These are phyloP conservation scores for Beris chalybata DNA, from an alignment of 2,888 invertebrate species.

Conservation along the genomic window DNA sequence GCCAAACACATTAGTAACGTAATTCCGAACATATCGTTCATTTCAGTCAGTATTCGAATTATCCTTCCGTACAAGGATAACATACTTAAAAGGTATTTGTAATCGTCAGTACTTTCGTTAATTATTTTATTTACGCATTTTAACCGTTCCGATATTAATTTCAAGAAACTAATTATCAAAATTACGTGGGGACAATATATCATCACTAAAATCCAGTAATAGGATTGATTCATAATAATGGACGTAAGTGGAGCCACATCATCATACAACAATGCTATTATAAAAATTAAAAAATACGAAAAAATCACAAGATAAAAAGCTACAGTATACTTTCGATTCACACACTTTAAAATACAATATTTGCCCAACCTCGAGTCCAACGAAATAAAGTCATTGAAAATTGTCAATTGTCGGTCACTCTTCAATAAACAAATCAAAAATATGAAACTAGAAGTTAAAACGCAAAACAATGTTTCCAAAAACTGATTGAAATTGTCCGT, in stretches of 20 bases:
- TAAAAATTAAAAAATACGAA: no score
- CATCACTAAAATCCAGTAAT: background rate
- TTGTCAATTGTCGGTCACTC: background rate
- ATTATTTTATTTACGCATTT: background rate
- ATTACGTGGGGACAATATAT: background rate
- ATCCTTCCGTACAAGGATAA: background rate
- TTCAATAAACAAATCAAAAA: constrained; percentile 1
- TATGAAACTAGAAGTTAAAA: background rate
- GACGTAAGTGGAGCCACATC: no score
- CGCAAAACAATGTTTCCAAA: constrained; percentile 1
- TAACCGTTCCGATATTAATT: background rate
- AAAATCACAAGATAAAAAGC: background rate
- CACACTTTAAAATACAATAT: background rate
- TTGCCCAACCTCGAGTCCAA: background rate
- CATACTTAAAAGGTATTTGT: background rate
- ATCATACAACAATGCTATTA: no score
- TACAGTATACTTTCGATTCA: background rate
- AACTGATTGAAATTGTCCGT: background rate
- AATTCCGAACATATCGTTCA: background rate
- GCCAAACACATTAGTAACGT: background rate
- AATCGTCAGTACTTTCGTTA: background rate
- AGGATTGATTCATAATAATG: background rate
- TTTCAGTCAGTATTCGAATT: background rate
- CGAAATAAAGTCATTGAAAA: constrained; percentile 2
- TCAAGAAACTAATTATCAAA: constrained; percentile 2